Percentiles rank a stretch among this genome's conserved stretches.
phyloP scores from a whole-genome alignment of 2,888 invertebrate species.

The Philhelius pedissequus region DNA sequence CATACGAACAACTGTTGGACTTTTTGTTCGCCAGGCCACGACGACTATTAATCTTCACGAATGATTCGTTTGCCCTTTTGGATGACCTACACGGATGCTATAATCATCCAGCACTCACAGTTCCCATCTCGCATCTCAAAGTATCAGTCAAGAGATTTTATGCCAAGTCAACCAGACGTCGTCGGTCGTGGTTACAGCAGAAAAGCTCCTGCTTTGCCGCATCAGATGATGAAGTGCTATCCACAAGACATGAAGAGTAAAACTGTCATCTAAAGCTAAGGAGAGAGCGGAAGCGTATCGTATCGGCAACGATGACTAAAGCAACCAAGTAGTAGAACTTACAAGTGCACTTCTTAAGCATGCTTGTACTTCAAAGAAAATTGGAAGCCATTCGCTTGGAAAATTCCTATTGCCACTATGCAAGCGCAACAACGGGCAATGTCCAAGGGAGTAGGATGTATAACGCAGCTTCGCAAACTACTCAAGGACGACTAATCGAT shows the following conservation, averaged over 20 bases:
- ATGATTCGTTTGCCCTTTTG: constrained; percentile 64
- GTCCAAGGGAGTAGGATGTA: constrained; percentile 36
- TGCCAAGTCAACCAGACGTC: constrained; percentile 48
- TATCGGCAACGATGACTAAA: constrained; percentile 52
- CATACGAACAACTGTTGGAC: constrained; percentile 37
- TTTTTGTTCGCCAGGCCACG: constrained; percentile 45
- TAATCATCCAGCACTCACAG: constrained; percentile 1
- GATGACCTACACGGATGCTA: constrained; percentile 35
- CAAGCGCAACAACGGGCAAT: constrained; percentile 27
- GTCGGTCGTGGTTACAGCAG: constrained; percentile 43
- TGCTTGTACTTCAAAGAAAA: constrained; percentile 63
- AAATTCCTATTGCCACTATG: constrained; percentile 61
- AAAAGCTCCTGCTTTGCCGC: constrained; percentile 28
- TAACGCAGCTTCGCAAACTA: constrained; percentile 33
- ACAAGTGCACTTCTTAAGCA: constrained; percentile 45
- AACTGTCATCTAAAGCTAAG: constrained; percentile 56
- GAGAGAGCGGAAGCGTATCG: constrained; percentile 26
- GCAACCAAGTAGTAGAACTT: constrained; percentile 48
- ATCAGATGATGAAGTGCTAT: constrained; percentile 59
- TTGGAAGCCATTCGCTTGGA: constrained; percentile 65
- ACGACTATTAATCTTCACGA: constrained; percentile 64
- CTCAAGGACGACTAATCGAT: constrained; percentile 55
- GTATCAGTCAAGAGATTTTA: constrained; percentile 21
- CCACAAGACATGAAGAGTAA: constrained; percentile 54
- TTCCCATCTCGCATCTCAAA: neutral